Conservation (phyloP, 2,113 vertebrate species). For the Prunella fulvescens region DNA sequence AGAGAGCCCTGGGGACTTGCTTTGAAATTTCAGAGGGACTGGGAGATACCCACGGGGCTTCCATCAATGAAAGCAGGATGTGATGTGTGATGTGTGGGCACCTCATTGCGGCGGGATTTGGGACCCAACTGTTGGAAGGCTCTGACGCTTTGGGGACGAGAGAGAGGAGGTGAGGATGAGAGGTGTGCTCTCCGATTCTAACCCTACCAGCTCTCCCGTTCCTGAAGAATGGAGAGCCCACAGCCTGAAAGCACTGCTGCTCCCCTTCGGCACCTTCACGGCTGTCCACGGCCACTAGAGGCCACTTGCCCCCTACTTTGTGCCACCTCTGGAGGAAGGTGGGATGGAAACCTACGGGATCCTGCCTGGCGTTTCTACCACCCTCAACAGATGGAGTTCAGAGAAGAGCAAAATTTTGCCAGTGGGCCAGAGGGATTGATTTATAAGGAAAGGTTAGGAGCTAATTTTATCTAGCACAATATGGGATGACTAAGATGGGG, state of each 20-base stretch:
- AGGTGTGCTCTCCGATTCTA: accelerated
- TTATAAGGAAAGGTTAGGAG: slow-evolving; percentile 48
- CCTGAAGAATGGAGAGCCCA: not conserved
- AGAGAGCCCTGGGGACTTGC: not conserved
- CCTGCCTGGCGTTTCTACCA: not conserved
- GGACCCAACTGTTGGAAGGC: not conserved
- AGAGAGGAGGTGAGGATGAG: not conserved
- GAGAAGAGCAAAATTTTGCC: not conserved
- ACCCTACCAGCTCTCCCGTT: not conserved
- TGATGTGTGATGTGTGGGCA: accelerated
- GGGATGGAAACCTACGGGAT: not conserved
- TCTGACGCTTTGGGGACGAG: accelerated
- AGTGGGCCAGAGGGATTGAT: slow-evolving; percentile 26
- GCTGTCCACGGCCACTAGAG: slow-evolving; percentile 9
- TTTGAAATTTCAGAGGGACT: not conserved
- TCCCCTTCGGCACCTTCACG: not conserved
- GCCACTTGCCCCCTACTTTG: slow-evolving; percentile 25
- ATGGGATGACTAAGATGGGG: slow-evolving; percentile 56
- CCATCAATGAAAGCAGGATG: not conserved
- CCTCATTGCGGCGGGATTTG: accelerated
- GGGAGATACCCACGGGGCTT: accelerated
- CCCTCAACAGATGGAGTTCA: not conserved
- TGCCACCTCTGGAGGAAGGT: not conserved
- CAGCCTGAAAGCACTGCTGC: not conserved
- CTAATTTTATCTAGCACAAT: slow-evolving; percentile 45